Evolutionary conservation across 2,113 vertebrate species (phyloP).

Genomic region (Corythoichthys haematopterus): DNA sequence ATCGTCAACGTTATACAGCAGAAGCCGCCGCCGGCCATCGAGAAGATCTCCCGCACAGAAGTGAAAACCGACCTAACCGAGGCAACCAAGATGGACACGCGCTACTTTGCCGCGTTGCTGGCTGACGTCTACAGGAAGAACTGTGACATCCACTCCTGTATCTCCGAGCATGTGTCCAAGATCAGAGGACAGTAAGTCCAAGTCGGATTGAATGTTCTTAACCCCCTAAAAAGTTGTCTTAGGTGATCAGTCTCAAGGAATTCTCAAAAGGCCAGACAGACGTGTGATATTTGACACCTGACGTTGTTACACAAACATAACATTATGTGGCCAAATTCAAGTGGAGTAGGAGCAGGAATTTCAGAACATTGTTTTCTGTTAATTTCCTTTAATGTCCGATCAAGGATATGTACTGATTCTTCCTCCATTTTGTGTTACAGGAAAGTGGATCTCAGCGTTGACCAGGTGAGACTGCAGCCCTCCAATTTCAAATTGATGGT

Average conservation of each 20-base stretch:
- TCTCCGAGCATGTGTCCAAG: slow-evolving; percentile 84
- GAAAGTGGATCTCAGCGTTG: slow-evolving; percentile 62
- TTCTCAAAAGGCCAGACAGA: not conserved
- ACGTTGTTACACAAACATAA: too few relatives aligned
- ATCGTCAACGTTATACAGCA: slow-evolving; percentile 39
- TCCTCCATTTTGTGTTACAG: slow-evolving; percentile 55
- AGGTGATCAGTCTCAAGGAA: not conserved
- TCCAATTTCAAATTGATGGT: too few relatives aligned
- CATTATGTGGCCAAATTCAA: too few relatives aligned
- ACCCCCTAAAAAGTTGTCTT: not conserved
- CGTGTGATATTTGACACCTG: not conserved
- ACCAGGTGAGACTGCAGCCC: slow-evolving; percentile 58
- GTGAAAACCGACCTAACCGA: slow-evolving; percentile 25
- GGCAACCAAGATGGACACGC: slow-evolving; percentile 80
- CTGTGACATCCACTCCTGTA: slow-evolving; percentile 81
- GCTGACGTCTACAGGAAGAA: slow-evolving; percentile 90
- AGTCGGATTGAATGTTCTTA: not conserved
- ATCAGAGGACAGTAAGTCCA: slow-evolving; percentile 79
- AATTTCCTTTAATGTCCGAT: too few relatives aligned
- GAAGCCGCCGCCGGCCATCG: slow-evolving; percentile 1
- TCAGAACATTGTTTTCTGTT: too few relatives aligned
- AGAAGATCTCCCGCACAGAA: slow-evolving; percentile 27
- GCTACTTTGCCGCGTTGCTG: slow-evolving; percentile 91
- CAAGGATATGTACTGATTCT: slow-evolving; percentile 6
- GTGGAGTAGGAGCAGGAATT: too few relatives aligned